A percentile compares a stretch with the other conserved stretches of the same genome.
phyloP scores from a whole-genome alignment of 2,797 vertebrate genomes.

The Tachyglossus aculeatus region DNA sequence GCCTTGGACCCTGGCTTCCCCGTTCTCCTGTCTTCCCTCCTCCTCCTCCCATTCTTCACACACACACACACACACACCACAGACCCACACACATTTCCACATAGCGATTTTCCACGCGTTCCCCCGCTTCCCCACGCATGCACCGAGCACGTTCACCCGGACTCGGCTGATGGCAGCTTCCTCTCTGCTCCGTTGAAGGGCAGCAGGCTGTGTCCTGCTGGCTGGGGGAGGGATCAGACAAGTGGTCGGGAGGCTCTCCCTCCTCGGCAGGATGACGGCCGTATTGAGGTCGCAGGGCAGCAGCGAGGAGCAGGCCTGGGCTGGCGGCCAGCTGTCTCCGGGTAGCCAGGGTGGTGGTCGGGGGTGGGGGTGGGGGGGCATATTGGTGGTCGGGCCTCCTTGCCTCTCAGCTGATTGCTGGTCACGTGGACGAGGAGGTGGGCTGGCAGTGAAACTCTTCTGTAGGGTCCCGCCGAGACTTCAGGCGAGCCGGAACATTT shows the following conservation, averaged over 20 bases:
- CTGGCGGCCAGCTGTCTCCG: not conserved
- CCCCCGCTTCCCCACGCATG: not conserved
- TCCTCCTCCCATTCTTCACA: not conserved
- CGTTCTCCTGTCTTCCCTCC: constrained; percentile 2
- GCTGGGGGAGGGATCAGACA: too few relatives aligned
- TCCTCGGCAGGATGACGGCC: too few relatives aligned
- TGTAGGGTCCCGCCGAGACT: too few relatives aligned
- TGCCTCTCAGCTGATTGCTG: too few relatives aligned
- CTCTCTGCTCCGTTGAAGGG: not conserved
- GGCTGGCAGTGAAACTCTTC: too few relatives aligned
- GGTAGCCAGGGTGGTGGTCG: not conserved
- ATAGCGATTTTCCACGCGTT: not conserved
- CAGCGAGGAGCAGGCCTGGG: too few relatives aligned
- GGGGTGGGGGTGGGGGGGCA: not conserved
- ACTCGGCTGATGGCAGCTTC: not conserved
- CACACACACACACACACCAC: not conserved
- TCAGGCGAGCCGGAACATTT: too few relatives aligned
- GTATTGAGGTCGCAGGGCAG: too few relatives aligned
- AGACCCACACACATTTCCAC: not conserved
- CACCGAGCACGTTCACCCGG: too few relatives aligned
- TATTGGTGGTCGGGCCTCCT: not conserved
- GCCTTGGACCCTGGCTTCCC: constrained; percentile 9
- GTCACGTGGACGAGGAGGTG: too few relatives aligned
- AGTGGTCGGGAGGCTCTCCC: too few relatives aligned
- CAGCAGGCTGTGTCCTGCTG: not conserved